Evolutionary conservation across 2,113 vertebrate genomes (phyloP), one percentile per base, ranked within the genome.

Genomic region (Theristicus caerulescens): DNA sequence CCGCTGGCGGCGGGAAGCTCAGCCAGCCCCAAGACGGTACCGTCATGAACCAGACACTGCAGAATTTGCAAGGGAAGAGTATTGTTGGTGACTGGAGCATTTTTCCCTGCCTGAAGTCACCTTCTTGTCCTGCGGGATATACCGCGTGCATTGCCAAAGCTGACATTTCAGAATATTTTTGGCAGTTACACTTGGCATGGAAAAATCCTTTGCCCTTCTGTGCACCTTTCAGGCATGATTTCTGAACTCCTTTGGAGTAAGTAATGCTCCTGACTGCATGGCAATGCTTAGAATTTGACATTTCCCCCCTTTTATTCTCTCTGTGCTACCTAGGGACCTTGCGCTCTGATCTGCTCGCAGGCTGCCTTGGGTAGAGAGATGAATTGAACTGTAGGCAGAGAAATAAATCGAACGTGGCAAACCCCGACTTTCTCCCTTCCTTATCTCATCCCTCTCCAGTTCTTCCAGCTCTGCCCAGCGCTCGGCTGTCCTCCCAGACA

Each of bases 61-160:
- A 9, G 31, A 7, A 22, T 8, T 15, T 9, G 25, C 57, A 17
- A 6, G 73, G 73, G 10, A n/a, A 10, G 19, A 6, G 25, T 0
- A 5, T 3, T 57, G 21, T 0, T 38, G 52, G 36, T 49, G 72
- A 3, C 11, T 1, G 38, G 27, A n/a, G 55, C 27, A 4, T 3
- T 83, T 24, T 51, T 2, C 14, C n/a, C 85, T 66, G 40, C 71
- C 46, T 0, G 2, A 55, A 52, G 38, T 61, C 85, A 51, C 59
- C 51, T 51, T 51, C 44, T 5, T 1, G 36, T 29, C 81, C 55
- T 18, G 3, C 6, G 2, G 88, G 34, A 47, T 5, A 10, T 1
- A 3, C 9, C 1, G 0, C 0, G 24, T 24, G 9, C 29, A 4
- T 6, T 7, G n/a, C 66, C 81, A 55, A 16, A 40, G 77, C 27